Percentiles rank a stretch among this genome's conserved stretches.
These are phyloP conservation scores for Pteromalus puparum DNA, from an alignment of 1,140 invertebrate species.

Conservation along the genomic window DNA sequence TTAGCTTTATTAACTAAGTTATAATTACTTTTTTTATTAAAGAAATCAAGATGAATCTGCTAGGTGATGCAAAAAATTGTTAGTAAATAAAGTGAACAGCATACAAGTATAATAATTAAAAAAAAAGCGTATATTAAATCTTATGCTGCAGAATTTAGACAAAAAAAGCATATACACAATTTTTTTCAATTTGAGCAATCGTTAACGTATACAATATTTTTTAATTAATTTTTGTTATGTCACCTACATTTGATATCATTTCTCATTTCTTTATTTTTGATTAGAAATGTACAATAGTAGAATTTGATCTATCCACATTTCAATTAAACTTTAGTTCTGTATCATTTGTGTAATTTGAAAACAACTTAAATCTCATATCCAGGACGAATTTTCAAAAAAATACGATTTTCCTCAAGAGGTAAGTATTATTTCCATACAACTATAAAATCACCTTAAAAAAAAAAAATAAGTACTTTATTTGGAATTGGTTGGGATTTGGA, in stretches of 20 bases:
- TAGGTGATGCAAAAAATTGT: slow-evolving; percentile 4
- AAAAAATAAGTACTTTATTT: no score
- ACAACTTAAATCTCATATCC: not conserved
- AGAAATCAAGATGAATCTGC: not conserved
- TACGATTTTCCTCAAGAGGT: not conserved
- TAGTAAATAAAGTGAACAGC: slow-evolving; percentile 28
- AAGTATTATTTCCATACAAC: not conserved
- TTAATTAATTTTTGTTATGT: no score
- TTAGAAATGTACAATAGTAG: not conserved
- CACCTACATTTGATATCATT: not conserved
- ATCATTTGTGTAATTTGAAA: not conserved
- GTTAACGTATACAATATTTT: not conserved
- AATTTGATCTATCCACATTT: not conserved
- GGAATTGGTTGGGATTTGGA: no score
- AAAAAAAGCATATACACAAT: not conserved
- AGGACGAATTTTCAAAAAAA: not conserved
- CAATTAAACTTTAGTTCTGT: not conserved
- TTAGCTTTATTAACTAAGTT: not conserved
- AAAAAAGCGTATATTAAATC: not conserved
- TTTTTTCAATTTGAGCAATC: not conserved
- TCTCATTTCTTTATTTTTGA: not conserved
- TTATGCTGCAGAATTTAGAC: not conserved
- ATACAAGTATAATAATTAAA: slow-evolving; percentile 3
- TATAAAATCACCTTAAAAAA: no score
- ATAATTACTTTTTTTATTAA: slow-evolving; percentile 2